These are phyloP conservation scores for Sminthurides aquaticus DNA, from an alignment of 2,888 invertebrate species.

Conservation along the genomic window DNA sequence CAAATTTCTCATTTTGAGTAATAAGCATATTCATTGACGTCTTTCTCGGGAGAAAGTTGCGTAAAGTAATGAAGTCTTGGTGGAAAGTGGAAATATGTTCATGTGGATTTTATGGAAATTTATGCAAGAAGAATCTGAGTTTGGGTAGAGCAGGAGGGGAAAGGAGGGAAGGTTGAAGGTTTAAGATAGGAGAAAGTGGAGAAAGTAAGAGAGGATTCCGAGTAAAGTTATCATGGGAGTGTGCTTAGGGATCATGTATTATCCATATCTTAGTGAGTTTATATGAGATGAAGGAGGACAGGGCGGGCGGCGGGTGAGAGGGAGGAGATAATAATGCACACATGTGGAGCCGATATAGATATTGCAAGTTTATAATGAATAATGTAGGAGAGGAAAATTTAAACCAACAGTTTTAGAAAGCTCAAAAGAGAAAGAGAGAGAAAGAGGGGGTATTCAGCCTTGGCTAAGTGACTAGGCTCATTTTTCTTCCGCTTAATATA, in stretches of 20 bases:
- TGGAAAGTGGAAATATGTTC: constrained; percentile 13
- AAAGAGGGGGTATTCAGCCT: background rate
- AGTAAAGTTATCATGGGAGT: background rate
- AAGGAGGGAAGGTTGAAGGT: no score
- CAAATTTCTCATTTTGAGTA: constrained; percentile 23
- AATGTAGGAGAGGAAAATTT: background rate
- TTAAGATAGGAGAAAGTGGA: background rate
- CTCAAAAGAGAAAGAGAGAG: no score
- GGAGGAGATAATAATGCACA: background rate
- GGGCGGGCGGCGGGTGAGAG: no score
- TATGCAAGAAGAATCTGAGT: constrained; percentile 19
- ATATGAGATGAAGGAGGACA: no score
- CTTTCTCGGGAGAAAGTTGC: constrained; percentile 10
- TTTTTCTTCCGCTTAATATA: background rate
- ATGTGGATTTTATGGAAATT: constrained; percentile 24
- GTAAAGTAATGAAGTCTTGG: constrained; percentile 19
- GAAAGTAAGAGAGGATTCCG: background rate
- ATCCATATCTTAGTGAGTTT: background rate
- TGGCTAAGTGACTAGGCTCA: background rate
- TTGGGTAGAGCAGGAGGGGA: background rate
- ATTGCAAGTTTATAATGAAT: background rate
- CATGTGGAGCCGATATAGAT: background rate
- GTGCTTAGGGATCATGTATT: background rate
- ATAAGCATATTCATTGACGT: constrained; percentile 25
- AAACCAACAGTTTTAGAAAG: background rate